Evolutionary conservation across 2,888 invertebrate genomes (phyloP), one percentile per base, ranked within the genome.

Genomic region (Agrochola circellaris): DNA sequence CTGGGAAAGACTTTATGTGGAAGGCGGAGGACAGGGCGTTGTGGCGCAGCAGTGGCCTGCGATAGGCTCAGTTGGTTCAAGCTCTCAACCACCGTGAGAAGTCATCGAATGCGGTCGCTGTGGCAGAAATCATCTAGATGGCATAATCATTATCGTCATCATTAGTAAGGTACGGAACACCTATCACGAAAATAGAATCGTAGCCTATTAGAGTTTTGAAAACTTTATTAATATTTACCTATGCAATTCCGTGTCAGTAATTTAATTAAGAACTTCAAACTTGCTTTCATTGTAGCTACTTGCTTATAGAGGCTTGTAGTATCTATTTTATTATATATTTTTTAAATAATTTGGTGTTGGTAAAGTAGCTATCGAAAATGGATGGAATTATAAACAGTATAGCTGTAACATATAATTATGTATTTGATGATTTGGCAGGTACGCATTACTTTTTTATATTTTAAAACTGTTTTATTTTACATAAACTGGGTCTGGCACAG

Each of bases 371-470:
- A 1, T 11, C 23, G 7, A 79, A 77, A 34, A 86, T 86, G 86
- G 75, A 17, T 26, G 78, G 61, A 13, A 11, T 87, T 45, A n/a
- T 81, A 2, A 51, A 75, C n/a, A 75, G 64, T 48, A n/a, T 86
- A 5, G 3, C 72, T 3, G 51, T 74, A 26, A 48, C 62, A 13
- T 89, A 89, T 77, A 77, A 82, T 17, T 83, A 89, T 68, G 34
- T 85, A n/a, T 48, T 85, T 13, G 38, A 86, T 20, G 89, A 88
- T 60, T 77, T 88, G 20, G 72, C 79, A 66, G 89, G 87, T 87
- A 76, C 17, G 83, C 61, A 30, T 68, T 51, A 17, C 8, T 20
- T 34, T 73, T 30, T 62, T 1, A 42, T 42, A 42, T 48, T 67
- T 48, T 65, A 11, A 42, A 42, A 20, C 11, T n/a, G 0, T 20